Evolutionary conservation across 1,140 invertebrate species (phyloP), one percentile per base, ranked within the genome.

Genomic region (Magallana ariakensis): DNA sequence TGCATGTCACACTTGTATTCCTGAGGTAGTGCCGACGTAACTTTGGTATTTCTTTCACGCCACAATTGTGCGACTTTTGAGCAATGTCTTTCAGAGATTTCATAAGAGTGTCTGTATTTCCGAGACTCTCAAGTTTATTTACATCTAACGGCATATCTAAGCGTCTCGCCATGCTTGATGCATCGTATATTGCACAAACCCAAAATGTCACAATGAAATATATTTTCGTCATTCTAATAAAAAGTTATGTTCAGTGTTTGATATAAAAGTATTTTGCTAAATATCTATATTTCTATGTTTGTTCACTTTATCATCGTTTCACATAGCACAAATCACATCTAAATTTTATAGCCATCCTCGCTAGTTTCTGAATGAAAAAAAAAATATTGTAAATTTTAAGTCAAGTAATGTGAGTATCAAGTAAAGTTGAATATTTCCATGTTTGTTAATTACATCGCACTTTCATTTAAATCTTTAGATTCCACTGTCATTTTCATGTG

Each of bases 1-100:
- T 98, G 94, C 97, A 98, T 0, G 97, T 97, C 80, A 97, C 96
- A 15, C 96, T 96, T 81, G 95, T 93, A 93, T 97, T 97, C 54
- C 85, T 89, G 54, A 92, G 55, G 66, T 86, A 89, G 56, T 86
- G 83, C 87, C 90, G 85, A 26, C 84, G 87, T 57, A 92, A 87
- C 16, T 89, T 88, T n/a, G 89, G 89, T 26, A 89, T 80, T 62
- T 89, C 88, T 82, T 88, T 90, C 15, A 90, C 86, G 13, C 90
- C 90, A 82, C 89, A 88, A 56, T 88, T 87, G 80, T 90, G 89
- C 62, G 87, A 85, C 53, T 84, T 80, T 80, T 88, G 83, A 58
- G 88, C 89, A 13, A 90, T 87, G n/a, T 91, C 80, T 82, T 88
- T 86, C 26, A 91, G 55, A 26, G 85, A 84, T 86, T 88, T 80